phyloP scores from a whole-genome alignment of 2,113 vertebrate species.

The Lampris megalopsis region DNA sequence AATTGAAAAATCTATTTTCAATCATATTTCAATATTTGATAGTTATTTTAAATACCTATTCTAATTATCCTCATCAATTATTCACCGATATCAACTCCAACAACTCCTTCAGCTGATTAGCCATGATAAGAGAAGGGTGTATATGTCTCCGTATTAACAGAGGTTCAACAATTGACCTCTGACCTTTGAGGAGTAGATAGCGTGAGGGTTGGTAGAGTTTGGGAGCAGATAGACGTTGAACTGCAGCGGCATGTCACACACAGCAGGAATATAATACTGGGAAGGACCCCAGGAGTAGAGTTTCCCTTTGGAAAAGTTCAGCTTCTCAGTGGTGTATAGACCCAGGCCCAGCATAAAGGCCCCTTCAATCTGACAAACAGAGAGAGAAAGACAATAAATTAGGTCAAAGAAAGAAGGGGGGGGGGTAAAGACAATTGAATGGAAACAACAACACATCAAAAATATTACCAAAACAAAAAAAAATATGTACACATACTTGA shows the following conservation, averaged over 20 bases:
- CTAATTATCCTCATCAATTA: no score
- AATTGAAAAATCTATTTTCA: no score
- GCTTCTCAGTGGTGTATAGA: constrained; percentile 88
- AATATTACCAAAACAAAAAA: constrained; percentile 3
- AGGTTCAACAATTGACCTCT: constrained; percentile 12
- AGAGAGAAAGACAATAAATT: neutral
- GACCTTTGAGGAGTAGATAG: constrained; percentile 92
- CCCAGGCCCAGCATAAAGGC: constrained; percentile 88
- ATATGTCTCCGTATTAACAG: no score
- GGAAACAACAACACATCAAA: no score
- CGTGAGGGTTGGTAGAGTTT: constrained; percentile 81
- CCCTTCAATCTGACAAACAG: constrained; percentile 84
- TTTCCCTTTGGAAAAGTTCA: constrained; percentile 86
- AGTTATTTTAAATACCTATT: no score
- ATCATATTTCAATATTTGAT: no score
- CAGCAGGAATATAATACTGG: constrained; percentile 88
- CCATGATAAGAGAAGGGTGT: no score
- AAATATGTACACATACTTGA: no score
- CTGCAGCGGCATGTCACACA: constrained; percentile 87
- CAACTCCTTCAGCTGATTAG: no score
- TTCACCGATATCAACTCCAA: no score
- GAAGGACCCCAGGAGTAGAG: constrained; percentile 85
- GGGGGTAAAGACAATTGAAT: neutral
- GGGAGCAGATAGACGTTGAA: constrained; percentile 86
- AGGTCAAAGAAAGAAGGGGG: neutral